A percentile compares a stretch with the other conserved stretches of the same genome.
Evolutionary conservation across 1,140 invertebrate genomes (phyloP).

Genomic region (Drosophila pruinosa): DNA sequence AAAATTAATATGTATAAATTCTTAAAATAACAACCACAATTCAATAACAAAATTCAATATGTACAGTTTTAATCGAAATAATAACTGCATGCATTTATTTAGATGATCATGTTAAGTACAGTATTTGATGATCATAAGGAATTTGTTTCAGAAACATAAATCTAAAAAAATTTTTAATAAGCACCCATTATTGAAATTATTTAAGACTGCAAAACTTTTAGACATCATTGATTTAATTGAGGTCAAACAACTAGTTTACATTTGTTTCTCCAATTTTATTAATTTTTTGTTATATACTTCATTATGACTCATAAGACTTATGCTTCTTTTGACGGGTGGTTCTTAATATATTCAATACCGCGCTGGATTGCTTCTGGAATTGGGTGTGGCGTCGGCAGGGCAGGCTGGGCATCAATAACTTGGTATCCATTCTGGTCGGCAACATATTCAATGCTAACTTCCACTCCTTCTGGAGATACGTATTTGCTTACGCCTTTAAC

Average conservation of each 20-base stretch:
- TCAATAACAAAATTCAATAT: too few species aligned
- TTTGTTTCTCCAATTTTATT: conserved; percentile 14
- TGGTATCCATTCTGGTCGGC: conserved; percentile 90
- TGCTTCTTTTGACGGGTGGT: conserved; percentile 49
- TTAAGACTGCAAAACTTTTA: too few species aligned
- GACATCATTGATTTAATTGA: too few species aligned
- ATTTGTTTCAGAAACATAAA: too few species aligned
- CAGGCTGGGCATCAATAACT: conserved; percentile 83
- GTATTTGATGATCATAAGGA: too few species aligned
- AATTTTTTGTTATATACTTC: conserved; percentile 19
- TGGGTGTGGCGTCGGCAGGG: conserved; percentile 87
- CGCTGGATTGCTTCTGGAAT: conserved; percentile 86
- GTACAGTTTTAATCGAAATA: too few species aligned
- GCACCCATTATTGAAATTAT: too few species aligned
- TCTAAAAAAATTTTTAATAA: too few species aligned
- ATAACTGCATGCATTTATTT: too few species aligned
- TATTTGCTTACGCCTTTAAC: conserved; percentile 90
- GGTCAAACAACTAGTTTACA: background rate
- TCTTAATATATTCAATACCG: conserved; percentile 83
- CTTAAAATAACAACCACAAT: background rate
- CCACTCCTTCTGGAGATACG: conserved; percentile 87
- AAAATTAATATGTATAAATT: background rate
- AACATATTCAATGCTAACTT: conserved; percentile 71
- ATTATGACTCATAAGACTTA: too few species aligned
- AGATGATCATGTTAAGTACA: too few species aligned